A percentile compares a stretch with the other conserved stretches of the same genome.
These are phyloP conservation scores for Mercenaria mercenaria DNA, from an alignment of 1,140 invertebrate genomes.

Conservation along the genomic window DNA sequence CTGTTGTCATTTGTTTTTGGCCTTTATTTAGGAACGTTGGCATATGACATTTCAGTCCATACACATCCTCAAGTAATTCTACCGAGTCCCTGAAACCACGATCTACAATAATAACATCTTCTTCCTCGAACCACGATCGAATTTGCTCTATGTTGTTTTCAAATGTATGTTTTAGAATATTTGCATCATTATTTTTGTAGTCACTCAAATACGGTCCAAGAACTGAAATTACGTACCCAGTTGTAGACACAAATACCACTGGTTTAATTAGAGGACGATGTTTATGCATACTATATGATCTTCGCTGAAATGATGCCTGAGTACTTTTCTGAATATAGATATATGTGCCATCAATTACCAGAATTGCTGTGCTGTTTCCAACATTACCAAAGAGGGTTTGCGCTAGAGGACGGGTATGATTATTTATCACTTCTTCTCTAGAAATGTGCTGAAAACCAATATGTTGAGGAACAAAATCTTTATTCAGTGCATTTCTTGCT, in stretches of 20 bases:
- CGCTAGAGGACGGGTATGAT: neutral
- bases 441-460: no score
- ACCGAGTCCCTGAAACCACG: conserved; percentile 54
- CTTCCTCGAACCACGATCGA: conserved; percentile 10
- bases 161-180: conserved; percentile 59
- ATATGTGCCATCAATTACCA: conserved; percentile 64
- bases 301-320: no score
- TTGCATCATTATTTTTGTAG: conserved; percentile 62
- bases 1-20: no score
- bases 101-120: conserved; percentile 55
- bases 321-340: conserved; percentile 68
- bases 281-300: no score
- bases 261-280: no score
- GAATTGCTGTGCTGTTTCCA: no score
- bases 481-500: neutral
- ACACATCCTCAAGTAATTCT: conserved; percentile 18
- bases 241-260: no score
- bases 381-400: neutral
- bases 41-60: conserved; percentile 44
- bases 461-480: neutral
- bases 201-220: conserved; percentile 58
- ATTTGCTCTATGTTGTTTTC: conserved; percentile 49
- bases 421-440: conserved; percentile 7
- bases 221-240: conserved; percentile 32
- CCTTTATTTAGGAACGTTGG: no score